These are phyloP conservation scores for Sitophilus oryzae DNA, from an alignment of 1,140 invertebrate genomes.

Conservation along the genomic window DNA sequence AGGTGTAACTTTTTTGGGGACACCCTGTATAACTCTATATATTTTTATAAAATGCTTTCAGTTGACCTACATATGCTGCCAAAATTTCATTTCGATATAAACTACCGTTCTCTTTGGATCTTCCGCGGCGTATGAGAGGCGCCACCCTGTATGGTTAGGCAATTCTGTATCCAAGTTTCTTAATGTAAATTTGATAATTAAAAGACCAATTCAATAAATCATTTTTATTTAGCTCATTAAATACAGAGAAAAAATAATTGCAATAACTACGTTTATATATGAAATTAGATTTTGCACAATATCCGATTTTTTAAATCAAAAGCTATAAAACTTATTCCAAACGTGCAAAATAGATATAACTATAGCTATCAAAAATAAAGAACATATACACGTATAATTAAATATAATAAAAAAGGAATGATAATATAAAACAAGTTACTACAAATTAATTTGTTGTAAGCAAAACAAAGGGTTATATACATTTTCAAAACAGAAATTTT, in stretches of 20 bases:
- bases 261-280: slow-evolving; percentile 1
- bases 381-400: slow-evolving; percentile 17
- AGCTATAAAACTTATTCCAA: neutral
- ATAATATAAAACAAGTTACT: slow-evolving; percentile 14
- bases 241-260: slow-evolving; percentile 8
- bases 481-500: slow-evolving; percentile 1
- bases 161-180: too few species aligned
- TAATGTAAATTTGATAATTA: too few species aligned
- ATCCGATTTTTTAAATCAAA: neutral
- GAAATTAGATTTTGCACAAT: neutral
- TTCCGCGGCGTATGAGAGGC: too few species aligned
- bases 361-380: slow-evolving; percentile 1
- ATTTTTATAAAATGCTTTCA: too few species aligned
- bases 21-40: too few species aligned
- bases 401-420: slow-evolving; percentile 19
- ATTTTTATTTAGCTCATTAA: slow-evolving; percentile 14
- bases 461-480: slow-evolving; percentile 19
- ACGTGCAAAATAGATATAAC: neutral
- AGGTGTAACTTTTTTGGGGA: too few species aligned
- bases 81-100: too few species aligned
- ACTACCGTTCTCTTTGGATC: too few species aligned
- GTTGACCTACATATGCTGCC: too few species aligned
- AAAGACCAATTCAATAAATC: slow-evolving; percentile 2
- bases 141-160: too few species aligned
- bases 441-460: slow-evolving; percentile 10